phyloP scores from a whole-genome alignment of 2,113 vertebrate genomes.

The Capreolus pygargus region DNA sequence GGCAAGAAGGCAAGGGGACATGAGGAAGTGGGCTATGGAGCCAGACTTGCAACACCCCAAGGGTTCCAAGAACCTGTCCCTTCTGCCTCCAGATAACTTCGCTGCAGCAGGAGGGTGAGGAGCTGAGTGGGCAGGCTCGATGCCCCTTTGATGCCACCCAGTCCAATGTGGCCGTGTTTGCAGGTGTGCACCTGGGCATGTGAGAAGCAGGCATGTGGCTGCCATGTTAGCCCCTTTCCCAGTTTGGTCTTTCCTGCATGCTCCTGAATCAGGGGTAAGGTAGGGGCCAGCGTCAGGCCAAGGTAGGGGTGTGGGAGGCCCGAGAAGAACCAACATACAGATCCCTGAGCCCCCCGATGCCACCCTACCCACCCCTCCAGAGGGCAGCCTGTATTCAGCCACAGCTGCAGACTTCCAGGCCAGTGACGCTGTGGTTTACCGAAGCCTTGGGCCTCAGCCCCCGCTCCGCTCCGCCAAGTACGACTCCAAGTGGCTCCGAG shows the following conservation, averaged over 20 bases:
- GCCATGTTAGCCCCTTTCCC: not conserved
- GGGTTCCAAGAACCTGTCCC: not conserved
- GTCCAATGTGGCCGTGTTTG: constrained; percentile 92
- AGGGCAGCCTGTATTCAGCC: constrained; percentile 92
- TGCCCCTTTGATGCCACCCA: constrained; percentile 94
- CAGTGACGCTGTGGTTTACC: constrained; percentile 92
- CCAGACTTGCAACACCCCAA: not conserved
- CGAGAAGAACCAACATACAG: not conserved
- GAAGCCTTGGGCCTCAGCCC: constrained; percentile 88
- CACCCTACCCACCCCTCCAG: constrained; percentile 66
- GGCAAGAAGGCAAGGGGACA: not conserved
- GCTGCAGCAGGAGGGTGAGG: constrained; percentile 91
- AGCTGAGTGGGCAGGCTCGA: constrained; percentile 91
- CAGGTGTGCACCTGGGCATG: constrained; percentile 80
- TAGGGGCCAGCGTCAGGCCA: not conserved
- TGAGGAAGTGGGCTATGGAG: not conserved
- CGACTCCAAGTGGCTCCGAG: constrained; percentile 96
- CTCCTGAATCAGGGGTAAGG: not conserved
- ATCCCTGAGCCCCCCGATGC: not conserved
- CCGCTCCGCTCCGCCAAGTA: constrained; percentile 92
- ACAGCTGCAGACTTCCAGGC: constrained; percentile 94
- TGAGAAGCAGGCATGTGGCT: not conserved
- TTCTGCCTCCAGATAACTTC: constrained; percentile 55
- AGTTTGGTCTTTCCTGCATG: not conserved
- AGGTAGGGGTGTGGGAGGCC: not conserved